Base-by-base conservation (phyloP, 2,888 invertebrate species). In the Trimorus sp. region DNA sequence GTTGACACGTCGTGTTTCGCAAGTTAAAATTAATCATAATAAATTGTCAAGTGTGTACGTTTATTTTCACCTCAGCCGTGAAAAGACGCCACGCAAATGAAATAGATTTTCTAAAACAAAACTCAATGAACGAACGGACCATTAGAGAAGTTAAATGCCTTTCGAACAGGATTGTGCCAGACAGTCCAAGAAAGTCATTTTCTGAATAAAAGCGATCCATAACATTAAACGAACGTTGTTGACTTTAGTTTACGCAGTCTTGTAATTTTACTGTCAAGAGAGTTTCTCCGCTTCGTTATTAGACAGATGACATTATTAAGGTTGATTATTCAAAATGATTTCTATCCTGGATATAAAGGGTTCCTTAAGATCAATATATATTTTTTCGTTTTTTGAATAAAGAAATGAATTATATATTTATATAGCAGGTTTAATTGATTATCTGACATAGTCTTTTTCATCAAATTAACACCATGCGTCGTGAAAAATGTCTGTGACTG, bases 11-110 rank as follows among this genome's bases (percentile, higher is more conserved):
- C 26, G n/a, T 1, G 37, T 68, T 68, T 42, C 45, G n/a, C 26
- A 56, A 68, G 40, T 53, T 40, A 53, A 53, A 12, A 40, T 38
- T 65, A 65, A 65, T 65, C 53, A 40, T 40, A 66, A 54, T 54
- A 54, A 53, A 65, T 38, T 65, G 40, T 12, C 11, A 38, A 65
- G 11, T 40, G 40, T 40, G 11, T 40, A 48, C 26, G 49, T 49
- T 49, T 40, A 62, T 16, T 62, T 66, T 66, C 7, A 45, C 54
- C 26, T 14, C 16, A 53, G 38, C 16, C 38, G 40, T 12, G 45
- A 9, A 26, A 60, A 60, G 42, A 16, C 16, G 45, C 7, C 42
- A 60, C 42, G 59, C 16, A 42, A 59, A 42, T 59, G 11, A 59
- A 15, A 42, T 16, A 15, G 40, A 42, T 62, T 63, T 26, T 48